A percentile compares a stretch with the other conserved stretches of the same genome.
Conservation (phyloP, 2,797 vertebrate genomes). For the Simalia tracyae region DNA sequence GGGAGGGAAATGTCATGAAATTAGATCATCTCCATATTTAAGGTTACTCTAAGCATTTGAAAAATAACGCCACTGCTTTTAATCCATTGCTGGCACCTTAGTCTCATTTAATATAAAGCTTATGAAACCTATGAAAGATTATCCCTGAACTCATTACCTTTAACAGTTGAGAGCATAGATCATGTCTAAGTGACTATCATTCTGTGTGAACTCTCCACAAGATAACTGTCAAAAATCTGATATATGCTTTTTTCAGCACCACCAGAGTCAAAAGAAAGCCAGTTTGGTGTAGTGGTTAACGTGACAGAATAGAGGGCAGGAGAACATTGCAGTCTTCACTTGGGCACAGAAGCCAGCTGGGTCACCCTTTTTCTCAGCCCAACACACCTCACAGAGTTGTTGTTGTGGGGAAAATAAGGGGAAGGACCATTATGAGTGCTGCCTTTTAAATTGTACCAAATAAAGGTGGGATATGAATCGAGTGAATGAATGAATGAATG, state of each 20-base stretch:
- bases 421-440: background rate
- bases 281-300: background rate
- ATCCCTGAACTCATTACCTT: constrained; percentile 77
- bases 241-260: constrained; percentile 66
- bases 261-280: constrained; percentile 58
- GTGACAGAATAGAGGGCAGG: background rate
- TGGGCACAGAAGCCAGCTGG: background rate
- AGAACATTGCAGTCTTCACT: background rate
- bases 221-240: constrained; percentile 64
- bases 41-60: constrained; percentile 75
- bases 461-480: background rate
- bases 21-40: constrained; percentile 78
- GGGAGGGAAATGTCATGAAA: constrained; percentile 73
- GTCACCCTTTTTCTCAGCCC: background rate
- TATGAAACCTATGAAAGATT: constrained; percentile 75
- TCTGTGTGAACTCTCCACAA: constrained; percentile 65
- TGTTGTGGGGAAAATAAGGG: background rate
- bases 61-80: constrained; percentile 76
- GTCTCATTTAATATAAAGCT: constrained; percentile 76
- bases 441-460: background rate
- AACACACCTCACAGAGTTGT: background rate
- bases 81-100: constrained; percentile 72
- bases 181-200: constrained; percentile 74
- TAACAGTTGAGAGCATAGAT: constrained; percentile 76
- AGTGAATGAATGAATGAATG: background rate